Evolutionary conservation across 2,888 invertebrate species (phyloP).

Genomic region (Elysia crispata): DNA sequence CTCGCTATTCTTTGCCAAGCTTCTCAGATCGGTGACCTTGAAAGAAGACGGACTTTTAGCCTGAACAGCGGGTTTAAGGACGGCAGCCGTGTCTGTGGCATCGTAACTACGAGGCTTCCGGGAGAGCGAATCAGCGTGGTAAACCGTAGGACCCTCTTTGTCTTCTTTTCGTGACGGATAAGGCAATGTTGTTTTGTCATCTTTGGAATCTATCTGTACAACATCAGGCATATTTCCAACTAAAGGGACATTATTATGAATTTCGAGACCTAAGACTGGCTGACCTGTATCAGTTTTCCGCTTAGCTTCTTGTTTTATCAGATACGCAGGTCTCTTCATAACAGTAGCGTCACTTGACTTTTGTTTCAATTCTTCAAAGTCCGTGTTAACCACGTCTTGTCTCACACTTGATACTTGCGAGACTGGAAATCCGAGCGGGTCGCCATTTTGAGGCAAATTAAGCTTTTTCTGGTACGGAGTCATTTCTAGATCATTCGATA

Average conservation of each 20-base stretch:
- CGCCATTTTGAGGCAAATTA: too few species aligned
- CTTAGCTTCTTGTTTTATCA: not conserved
- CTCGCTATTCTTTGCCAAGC: constrained; percentile 66
- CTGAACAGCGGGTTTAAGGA: too few species aligned
- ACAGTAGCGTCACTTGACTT: too few species aligned
- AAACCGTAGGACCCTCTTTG: constrained; percentile 40
- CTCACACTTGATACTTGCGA: too few species aligned
- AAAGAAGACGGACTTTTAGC: constrained; percentile 49
- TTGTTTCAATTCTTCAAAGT: too few species aligned
- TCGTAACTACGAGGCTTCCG: too few species aligned
- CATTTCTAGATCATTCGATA: too few species aligned
- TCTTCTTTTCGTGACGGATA: not conserved
- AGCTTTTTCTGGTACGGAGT: too few species aligned
- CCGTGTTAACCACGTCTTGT: too few species aligned
- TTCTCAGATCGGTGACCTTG: constrained; percentile 62
- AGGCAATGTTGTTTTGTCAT: not conserved
- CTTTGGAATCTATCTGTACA: constrained; percentile 36
- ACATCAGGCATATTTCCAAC: constrained; percentile 45
- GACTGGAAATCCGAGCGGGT: too few species aligned
- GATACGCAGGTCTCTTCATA: not conserved
- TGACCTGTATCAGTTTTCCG: not conserved
- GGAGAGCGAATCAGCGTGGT: constrained; percentile 20
- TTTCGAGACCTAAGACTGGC: not conserved
- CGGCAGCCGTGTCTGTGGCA: too few species aligned
- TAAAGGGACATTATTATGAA: not conserved